Evolutionary conservation across 2,888 invertebrate species (phyloP).

Genomic region (Epsilonema sp.): DNA sequence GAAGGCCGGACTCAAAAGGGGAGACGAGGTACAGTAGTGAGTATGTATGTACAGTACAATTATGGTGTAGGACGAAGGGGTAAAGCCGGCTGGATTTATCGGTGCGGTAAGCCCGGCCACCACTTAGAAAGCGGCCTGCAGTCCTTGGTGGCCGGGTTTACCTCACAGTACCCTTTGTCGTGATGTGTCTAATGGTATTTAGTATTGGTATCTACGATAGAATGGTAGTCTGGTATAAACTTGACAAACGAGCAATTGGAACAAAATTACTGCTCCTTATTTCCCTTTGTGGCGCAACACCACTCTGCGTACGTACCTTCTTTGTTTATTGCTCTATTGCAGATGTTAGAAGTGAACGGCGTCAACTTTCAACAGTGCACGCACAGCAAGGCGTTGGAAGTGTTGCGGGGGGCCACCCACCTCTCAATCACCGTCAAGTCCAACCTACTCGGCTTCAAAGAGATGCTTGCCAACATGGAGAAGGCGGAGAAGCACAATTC

Average conservation of each 20-base stretch:
- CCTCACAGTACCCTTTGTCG: too few species aligned
- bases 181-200: too few species aligned
- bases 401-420: conserved; percentile 78
- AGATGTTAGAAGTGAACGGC: conserved; percentile 85
- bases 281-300: too few species aligned
- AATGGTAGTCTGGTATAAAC: too few species aligned
- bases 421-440: conserved; percentile 87
- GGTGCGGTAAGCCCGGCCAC: too few species aligned
- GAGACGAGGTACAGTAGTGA: conserved; percentile 49
- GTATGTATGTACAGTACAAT: too few species aligned
- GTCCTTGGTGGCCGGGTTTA: background rate
- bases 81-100: too few species aligned
- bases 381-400: conserved; percentile 71
- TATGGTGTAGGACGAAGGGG: too few species aligned
- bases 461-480: conserved; percentile 12
- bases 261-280: too few species aligned
- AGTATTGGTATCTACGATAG: too few species aligned
- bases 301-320: too few species aligned
- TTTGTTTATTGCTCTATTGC: conserved; percentile 2
- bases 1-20: conserved; percentile 80
- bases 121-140: background rate
- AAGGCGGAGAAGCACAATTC: background rate
- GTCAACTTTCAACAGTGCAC: conserved; percentile 85
- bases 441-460: conserved; percentile 50
- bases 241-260: too few species aligned